A percentile compares a stretch with the other conserved stretches of the same genome.
phyloP scores from a whole-genome alignment of 2,888 invertebrate genomes.

The Abscondita cerata region DNA sequence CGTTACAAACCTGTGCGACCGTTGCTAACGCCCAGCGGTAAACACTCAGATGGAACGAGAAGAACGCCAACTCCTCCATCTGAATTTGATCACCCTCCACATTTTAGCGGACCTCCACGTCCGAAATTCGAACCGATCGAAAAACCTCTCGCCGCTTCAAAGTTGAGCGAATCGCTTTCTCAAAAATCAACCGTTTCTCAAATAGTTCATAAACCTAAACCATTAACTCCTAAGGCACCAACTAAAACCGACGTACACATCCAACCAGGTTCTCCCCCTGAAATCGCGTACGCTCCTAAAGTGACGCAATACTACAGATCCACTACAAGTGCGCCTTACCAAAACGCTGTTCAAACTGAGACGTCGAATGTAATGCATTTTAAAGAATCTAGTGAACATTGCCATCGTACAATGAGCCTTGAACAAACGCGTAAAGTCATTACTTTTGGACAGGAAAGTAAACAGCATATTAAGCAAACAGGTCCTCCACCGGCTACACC shows the following conservation, averaged over 20 bases:
- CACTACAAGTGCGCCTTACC: conserved; percentile 64
- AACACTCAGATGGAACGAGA: conserved; percentile 58
- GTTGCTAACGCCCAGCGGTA: conserved; percentile 61
- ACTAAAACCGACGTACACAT: conserved; percentile 55
- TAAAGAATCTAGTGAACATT: conserved; percentile 72
- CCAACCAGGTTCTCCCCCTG: conserved; percentile 66
- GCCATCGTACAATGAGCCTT: conserved; percentile 70
- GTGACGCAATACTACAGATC: conserved; percentile 64
- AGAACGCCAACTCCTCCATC: conserved; percentile 66
- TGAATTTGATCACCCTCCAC: conserved; percentile 63
- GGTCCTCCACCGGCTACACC: conserved; percentile 65
- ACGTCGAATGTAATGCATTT: conserved; percentile 74
- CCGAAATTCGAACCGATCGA: conserved; percentile 68
- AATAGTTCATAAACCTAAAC: conserved; percentile 63
- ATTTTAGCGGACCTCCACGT: conserved; percentile 57
- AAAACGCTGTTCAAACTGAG: conserved; percentile 70
- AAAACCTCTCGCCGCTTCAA: conserved; percentile 51
- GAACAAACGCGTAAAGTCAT: conserved; percentile 74
- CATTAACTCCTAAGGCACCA: conserved; percentile 58
- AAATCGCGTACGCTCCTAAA: conserved; percentile 64
- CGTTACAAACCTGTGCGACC: conserved; percentile 68
- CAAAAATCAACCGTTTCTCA: conserved; percentile 57
- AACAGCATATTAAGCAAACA: conserved; percentile 39
- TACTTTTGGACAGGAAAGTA: conserved; percentile 63
- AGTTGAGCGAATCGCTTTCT: conserved; percentile 50